Percentiles rank a stretch among this genome's conserved stretches.
These are phyloP conservation scores for Incurvaria masculella DNA, from an alignment of 2,888 invertebrate genomes.

Conservation along the genomic window DNA sequence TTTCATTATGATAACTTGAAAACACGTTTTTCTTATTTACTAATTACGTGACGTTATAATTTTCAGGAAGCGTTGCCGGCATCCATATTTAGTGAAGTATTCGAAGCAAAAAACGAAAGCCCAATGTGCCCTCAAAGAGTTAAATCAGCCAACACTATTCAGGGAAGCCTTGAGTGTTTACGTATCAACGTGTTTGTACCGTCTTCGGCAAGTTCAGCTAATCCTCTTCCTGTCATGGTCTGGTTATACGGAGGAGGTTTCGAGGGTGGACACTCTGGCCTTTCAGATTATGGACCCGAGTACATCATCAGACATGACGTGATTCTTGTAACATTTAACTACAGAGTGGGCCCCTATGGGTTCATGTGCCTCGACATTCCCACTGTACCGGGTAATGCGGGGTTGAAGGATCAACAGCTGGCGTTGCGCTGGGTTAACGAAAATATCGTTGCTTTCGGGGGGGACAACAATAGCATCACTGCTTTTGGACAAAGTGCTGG, in stretches of 20 bases:
- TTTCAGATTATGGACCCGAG: slow-evolving; percentile 24
- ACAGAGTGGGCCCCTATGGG: neutral
- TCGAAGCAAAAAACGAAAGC: slow-evolving; percentile 10
- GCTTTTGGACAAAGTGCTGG: slow-evolving; percentile 85
- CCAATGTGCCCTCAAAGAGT: neutral
- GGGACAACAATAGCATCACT: slow-evolving; percentile 74
- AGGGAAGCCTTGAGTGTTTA: neutral
- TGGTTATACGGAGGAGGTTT: slow-evolving; percentile 32
- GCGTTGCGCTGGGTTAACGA: slow-evolving; percentile 83
- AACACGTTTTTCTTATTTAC: too few relatives aligned
- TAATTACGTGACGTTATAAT: too few relatives aligned
- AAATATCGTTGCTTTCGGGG: slow-evolving; percentile 78
- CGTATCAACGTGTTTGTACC: slow-evolving; percentile 31
- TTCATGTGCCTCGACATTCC: neutral
- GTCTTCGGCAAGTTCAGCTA: slow-evolving; percentile 21
- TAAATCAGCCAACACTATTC: neutral
- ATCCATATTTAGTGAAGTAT: slow-evolving; percentile 2
- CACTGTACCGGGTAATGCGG: slow-evolving; percentile 63
- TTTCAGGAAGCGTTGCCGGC: neutral
- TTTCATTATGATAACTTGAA: too few relatives aligned
- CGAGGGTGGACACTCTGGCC: slow-evolving; percentile 22
- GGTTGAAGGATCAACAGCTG: slow-evolving; percentile 79
- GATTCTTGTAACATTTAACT: neutral
- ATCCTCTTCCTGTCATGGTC: slow-evolving; percentile 27
- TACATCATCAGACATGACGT: slow-evolving; percentile 11